Evolutionary conservation across 1,140 invertebrate genomes (phyloP).

Genomic region (Drosophila nigrodunni): DNA sequence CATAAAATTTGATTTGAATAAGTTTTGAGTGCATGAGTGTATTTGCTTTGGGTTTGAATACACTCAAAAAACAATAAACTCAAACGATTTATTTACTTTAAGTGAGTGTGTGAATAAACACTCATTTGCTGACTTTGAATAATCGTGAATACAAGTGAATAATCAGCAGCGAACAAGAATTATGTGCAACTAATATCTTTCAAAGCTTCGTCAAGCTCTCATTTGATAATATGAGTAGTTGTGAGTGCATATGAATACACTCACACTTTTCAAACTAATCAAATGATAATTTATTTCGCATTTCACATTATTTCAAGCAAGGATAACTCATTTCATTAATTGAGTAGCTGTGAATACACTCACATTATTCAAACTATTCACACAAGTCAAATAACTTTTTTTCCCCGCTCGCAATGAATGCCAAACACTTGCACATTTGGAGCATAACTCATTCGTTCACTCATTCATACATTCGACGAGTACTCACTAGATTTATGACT

Average conservation of each 20-base stretch:
- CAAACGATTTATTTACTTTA: not conserved
- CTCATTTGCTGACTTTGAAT: not conserved
- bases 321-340: too few species aligned
- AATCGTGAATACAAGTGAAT: not conserved
- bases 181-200: not conserved
- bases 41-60: not conserved
- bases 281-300: too few species aligned
- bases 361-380: not conserved
- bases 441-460: constrained; percentile 24
- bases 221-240: too few species aligned
- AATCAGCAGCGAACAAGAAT: not conserved
- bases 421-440: not conserved
- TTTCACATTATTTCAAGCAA: too few species aligned
- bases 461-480: constrained; percentile 18
- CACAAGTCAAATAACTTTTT: not conserved
- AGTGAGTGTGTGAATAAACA: not conserved
- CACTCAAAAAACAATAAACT: not conserved
- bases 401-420: not conserved
- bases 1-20: not conserved
- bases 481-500: constrained; percentile 59
- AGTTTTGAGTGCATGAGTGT: not conserved
- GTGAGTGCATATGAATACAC: too few species aligned
- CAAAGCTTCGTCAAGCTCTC: not conserved
- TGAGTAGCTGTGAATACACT: not conserved
- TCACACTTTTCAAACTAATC: too few species aligned